Base-by-base conservation (phyloP, 2,797 vertebrate genomes). In the Dendrocincla tyrannina region DNA sequence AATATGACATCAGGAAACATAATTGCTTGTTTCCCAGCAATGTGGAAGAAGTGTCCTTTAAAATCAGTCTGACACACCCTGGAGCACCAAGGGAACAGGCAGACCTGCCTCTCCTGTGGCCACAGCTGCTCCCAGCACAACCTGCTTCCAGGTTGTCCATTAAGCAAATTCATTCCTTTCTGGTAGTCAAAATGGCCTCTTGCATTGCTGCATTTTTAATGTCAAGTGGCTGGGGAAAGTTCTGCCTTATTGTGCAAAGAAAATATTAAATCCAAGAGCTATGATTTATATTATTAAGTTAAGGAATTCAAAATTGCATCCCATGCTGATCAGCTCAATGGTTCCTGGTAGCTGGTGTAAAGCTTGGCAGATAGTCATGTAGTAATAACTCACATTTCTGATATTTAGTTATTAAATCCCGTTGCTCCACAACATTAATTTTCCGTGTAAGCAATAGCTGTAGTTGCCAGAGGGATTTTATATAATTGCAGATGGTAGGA, bases 361-460 rank as follows among this genome's bases (percentile, higher is more conserved):
- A 92, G 66, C 87, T 93, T 85, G 81, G 53, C 52, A 33, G 72
- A 74, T 59, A 79, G 37, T 86, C 60, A 39, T 68, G 52, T 50
- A 88, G 66, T 88, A 84, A 95, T 95, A 96, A 91, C 68, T 93
- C 68, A 58, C 52, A 83, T 91, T 89, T 93, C 82, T 92, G 91
- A 81, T 79, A 92, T 91, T 97, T 88, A 85, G 87, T 93, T 96
- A 89, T 96, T 93, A 94, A 92, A 89, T 93, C 85, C 82, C 37
- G 9, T 85, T 80, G 84, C 92, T 93, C 85, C 92, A 77, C 91
- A 87, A 93, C 91, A 88, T 95, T 96, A 94, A 93, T 96, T 95
- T 96, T 96, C 91, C 63, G 37, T 88, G 92, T 93, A 97, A 94
- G 95, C 94, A 94, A 96, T 94, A 91, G 80, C 77, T 93, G n/a